Conservation (phyloP, 1,140 invertebrate genomes). For the Caenorhabditis remanei region DNA sequence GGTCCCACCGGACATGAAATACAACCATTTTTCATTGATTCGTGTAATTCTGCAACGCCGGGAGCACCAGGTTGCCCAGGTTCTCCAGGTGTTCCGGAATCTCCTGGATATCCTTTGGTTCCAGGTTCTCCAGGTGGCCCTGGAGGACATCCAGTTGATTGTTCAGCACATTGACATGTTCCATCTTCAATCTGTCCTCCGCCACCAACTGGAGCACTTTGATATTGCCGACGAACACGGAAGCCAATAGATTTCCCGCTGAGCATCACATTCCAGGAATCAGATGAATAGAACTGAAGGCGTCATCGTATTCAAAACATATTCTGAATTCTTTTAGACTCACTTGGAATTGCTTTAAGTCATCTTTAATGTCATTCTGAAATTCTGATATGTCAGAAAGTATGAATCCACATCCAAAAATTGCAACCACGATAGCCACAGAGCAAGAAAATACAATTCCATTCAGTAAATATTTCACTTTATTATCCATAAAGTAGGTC, state of each 20-base stretch:
- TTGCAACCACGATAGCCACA: neutral
- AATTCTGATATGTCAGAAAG: slow-evolving; percentile 23
- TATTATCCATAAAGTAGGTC: neutral
- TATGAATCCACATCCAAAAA: slow-evolving; percentile 32
- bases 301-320: neutral
- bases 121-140: slow-evolving; percentile 26
- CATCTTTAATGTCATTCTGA: neutral
- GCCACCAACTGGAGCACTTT: neutral
- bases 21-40: neutral
- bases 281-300: slow-evolving; percentile 16
- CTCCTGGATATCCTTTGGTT: neutral
- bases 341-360: slow-evolving; percentile 30
- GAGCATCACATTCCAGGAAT: slow-evolving; percentile 37
- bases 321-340: neutral
- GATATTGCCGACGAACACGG: slow-evolving; percentile 6
- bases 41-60: neutral
- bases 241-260: neutral
- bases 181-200: slow-evolving; percentile 3
- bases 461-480: slow-evolving; percentile 18
- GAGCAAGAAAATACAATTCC: neutral
- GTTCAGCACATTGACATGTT: slow-evolving; percentile 34
- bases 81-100: slow-evolving; percentile 1
- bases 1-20: slow-evolving; percentile 11
- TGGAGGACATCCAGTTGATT: slow-evolving; percentile 36
- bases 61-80: neutral